phyloP scores from a whole-genome alignment of 2,888 invertebrate species.

The Rhamnusium bicolor region DNA sequence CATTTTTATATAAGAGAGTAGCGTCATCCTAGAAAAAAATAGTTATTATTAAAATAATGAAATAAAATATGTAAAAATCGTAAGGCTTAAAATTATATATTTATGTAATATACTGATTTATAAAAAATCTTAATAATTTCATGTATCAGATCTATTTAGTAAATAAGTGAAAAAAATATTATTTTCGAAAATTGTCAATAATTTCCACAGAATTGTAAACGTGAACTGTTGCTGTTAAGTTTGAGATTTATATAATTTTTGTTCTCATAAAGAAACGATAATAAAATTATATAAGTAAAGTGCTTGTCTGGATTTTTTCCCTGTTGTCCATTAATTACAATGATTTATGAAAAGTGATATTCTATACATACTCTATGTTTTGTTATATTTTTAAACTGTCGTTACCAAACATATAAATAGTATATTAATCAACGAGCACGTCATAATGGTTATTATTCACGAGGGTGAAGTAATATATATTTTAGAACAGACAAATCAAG shows the following conservation, averaged over 20 bases:
- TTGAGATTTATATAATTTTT: slow-evolving; percentile 25
- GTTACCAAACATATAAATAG: too few species aligned
- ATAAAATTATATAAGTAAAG: slow-evolving; percentile 11
- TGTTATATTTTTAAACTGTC: too few species aligned
- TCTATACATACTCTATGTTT: too few species aligned
- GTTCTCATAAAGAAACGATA: slow-evolving; percentile 11
- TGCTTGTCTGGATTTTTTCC: neutral
- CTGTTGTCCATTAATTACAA: too few species aligned
- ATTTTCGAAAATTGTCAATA: neutral
- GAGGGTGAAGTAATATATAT: too few species aligned
- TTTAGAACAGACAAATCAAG: too few species aligned
- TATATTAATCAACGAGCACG: too few species aligned
- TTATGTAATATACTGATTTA: neutral
- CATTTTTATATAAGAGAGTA: neutral
- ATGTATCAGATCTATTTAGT: neutral
- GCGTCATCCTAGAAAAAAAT: neutral
- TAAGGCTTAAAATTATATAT: neutral
- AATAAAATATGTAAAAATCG: neutral
- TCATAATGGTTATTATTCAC: too few species aligned
- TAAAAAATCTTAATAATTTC: neutral
- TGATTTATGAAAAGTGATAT: too few species aligned
- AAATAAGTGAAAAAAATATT: neutral
- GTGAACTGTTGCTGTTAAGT: slow-evolving; percentile 10
- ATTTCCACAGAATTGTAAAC: neutral
- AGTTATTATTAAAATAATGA: neutral